These are phyloP conservation scores for Microtus pennsylvanicus DNA, from an alignment of 2,113 vertebrate genomes.

Conservation along the genomic window DNA sequence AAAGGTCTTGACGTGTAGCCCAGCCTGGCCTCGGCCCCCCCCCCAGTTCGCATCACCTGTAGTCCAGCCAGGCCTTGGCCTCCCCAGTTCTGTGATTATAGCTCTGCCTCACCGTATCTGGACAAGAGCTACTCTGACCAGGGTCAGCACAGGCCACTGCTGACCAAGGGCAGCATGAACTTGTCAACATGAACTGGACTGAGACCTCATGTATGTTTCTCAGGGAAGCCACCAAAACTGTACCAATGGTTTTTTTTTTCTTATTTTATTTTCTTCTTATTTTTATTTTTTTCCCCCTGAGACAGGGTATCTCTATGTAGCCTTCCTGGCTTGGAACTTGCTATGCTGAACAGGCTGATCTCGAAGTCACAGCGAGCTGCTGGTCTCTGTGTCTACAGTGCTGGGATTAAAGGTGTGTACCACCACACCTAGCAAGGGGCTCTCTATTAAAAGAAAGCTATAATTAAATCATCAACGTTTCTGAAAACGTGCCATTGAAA, in stretches of 20 bases:
- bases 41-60: neutral
- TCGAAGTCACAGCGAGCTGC: neutral
- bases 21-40: neutral
- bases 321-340: neutral
- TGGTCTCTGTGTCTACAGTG: neutral
- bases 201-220: neutral
- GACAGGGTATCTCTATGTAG: neutral
- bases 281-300: neutral
- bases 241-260: neutral
- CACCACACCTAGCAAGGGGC: neutral
- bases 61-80: neutral
- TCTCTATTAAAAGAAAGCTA: neutral
- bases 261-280: neutral
- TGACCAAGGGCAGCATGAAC: rapidly evolving
- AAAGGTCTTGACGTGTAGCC: neutral
- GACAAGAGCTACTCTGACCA: neutral
- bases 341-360: neutral
- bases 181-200: rapidly evolving
- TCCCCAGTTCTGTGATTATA: neutral
- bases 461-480: neutral
- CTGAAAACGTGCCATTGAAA: neutral
- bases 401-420: neutral
- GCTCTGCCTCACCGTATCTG: neutral
- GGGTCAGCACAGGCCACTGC: neutral
- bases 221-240: neutral